Conservation (phyloP, 1,140 invertebrate species). For the Penaeus chinensis region DNA sequence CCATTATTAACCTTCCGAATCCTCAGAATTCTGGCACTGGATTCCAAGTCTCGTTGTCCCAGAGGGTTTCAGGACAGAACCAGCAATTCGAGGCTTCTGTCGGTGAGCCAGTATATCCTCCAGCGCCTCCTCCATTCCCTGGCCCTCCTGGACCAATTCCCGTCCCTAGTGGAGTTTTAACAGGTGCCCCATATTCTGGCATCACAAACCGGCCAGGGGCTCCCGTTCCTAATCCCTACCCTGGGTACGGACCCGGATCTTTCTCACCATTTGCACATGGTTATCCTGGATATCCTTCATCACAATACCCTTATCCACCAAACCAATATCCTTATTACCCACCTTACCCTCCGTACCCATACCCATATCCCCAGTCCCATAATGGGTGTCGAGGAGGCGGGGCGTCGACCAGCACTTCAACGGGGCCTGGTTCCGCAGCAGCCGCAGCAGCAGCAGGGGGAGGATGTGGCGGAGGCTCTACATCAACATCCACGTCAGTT, state of each 20-base stretch:
- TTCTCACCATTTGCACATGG: background rate
- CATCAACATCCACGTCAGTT: constrained; percentile 32
- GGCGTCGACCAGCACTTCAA: constrained; percentile 36
- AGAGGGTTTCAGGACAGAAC: too few relatives aligned
- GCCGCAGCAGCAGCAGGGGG: constrained; percentile 35
- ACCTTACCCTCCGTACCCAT: constrained; percentile 9
- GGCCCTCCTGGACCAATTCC: too few relatives aligned
- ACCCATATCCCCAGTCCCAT: background rate
- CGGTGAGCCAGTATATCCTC: too few relatives aligned
- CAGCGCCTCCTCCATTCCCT: too few relatives aligned
- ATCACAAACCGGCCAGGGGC: background rate
- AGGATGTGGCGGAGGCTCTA: constrained; percentile 24
- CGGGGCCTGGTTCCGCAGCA: constrained; percentile 34
- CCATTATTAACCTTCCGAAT: background rate
- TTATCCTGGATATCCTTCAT: background rate
- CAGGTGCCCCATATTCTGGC: background rate
- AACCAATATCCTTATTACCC: constrained; percentile 1
- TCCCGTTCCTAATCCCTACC: background rate
- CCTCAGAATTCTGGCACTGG: too few relatives aligned
- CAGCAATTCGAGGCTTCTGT: too few relatives aligned
- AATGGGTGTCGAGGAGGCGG: constrained; percentile 24
- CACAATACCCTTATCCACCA: background rate
- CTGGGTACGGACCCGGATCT: background rate
- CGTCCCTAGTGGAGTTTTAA: too few relatives aligned
- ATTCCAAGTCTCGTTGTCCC: too few relatives aligned